Percentiles rank a stretch among this genome's conserved stretches.
These are phyloP conservation scores for Sturmia bella DNA, from an alignment of 2,888 invertebrate genomes.

Conservation along the genomic window DNA sequence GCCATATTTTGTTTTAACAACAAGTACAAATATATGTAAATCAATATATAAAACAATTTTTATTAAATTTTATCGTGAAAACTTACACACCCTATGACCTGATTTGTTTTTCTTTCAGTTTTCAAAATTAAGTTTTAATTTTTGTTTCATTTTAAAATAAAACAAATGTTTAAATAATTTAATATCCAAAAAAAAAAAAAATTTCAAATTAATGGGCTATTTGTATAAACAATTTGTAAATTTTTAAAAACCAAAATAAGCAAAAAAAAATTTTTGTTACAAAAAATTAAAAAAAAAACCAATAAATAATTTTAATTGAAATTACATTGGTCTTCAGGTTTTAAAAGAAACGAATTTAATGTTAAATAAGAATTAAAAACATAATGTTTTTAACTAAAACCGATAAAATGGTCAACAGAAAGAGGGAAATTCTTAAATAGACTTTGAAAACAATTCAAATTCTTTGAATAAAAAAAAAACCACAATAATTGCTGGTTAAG, in stretches of 20 bases:
- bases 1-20: conserved; percentile 69
- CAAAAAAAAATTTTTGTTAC: conserved; percentile 2
- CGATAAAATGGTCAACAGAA: conserved; percentile 70
- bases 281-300: conserved; percentile 35
- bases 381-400: conserved; percentile 68
- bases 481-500: conserved; percentile 78
- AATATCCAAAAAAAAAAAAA: conserved; percentile 32
- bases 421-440: conserved; percentile 28
- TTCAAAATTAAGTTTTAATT: conserved; percentile 51
- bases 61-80: conserved; percentile 63
- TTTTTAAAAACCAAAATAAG: conserved; percentile 42
- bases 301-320: conserved; percentile 49
- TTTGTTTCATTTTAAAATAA: conserved; percentile 62
- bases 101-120: conserved; percentile 63
- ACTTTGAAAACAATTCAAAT: conserved; percentile 62
- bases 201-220: conserved; percentile 58
- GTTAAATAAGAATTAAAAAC: conserved; percentile 58
- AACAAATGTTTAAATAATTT: conserved; percentile 36
- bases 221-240: conserved; percentile 37
- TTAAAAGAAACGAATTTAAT: conserved; percentile 81
- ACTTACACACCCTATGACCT: conserved; percentile 67
- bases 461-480: conserved; percentile 39
- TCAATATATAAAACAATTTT: conserved; percentile 58
- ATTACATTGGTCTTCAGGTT: conserved; percentile 77
- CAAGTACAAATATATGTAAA: conserved; percentile 69